Evolutionary conservation across 2,113 vertebrate genomes (phyloP), one percentile per base, ranked within the genome.

Genomic region (Chionomys nivalis): DNA sequence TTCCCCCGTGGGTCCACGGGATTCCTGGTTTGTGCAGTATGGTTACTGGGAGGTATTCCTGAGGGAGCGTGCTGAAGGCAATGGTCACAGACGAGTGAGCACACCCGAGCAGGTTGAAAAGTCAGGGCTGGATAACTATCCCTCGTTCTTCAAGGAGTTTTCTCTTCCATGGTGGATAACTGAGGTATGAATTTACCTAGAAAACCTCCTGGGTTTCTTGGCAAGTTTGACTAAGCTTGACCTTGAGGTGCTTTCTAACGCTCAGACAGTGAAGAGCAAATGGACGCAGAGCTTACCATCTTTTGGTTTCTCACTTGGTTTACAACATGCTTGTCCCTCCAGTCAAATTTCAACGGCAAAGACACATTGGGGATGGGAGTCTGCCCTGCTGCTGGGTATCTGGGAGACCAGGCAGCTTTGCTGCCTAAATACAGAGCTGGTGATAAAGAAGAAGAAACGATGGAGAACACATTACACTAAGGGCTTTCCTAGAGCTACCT

Each of bases 321-420:
- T 85, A 99, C 98, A 70, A 98, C 98, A 33, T 98, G 98, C 96
- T 98, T 98, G 93, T 99, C 99, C 87, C 99, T 99, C 99, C 99
- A 99, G 98, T 99, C 99, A 98, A 99, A 99, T 97, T 94, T 99
- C 96, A 96, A 96, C 7, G 99, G 99, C 94, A 99, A 98, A 83
- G 96, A 92, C 9, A 96, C 86, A 39, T 93, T 95, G 23, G 92
- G n/a, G 94, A 90, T 7, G 76, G 73, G 31, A 0, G 2, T 94
- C 16, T 90, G 97, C 95, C 82, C 12, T 70, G 36, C 91, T 72
- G 98, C 97, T 49, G 82, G 5, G 90, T 99, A 99, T 96, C 75
- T 97, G 87, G 98, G 98, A 86, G 98, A 98, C 79, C 79, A 96
- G 90, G 98, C 98, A 93, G 98, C n/a, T 87, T 89, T 97, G 81